Base-by-base conservation (phyloP, 1,140 invertebrate species). In the Drosophila guanche region DNA sequence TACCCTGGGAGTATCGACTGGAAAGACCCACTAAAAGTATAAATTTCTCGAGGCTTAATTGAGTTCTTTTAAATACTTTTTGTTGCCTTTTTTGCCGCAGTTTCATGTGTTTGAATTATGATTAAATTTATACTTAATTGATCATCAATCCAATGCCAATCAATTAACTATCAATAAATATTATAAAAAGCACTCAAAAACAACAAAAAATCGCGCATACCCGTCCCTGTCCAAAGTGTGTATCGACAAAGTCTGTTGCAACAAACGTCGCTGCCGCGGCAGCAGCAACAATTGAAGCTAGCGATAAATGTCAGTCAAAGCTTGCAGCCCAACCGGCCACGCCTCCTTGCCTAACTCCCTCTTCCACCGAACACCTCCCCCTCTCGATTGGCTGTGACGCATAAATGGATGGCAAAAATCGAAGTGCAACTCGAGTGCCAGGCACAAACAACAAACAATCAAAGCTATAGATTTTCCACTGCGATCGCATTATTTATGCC, bases 231-330 rank as follows among this genome's bases (percentile, higher is more conserved):
- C 33, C 7, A 27, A 52, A 3, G 16, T 25, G 68, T 54, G 56
- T 59, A 72, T 63, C 56, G 57, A 56, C 59, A 63, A 68, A 48
- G 54, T 77, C 60, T 84, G 76, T 84, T 76, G 76, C 80, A 85
- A 78, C 65, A 61, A 59, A 27, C 48, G 57, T 60, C 25, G 51
- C 23, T 43, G 53, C 51, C 47, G 47, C 62, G 25, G 61, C 67
- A 23, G 10, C 46, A 60, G 23, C 57, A 60, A 68, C 66, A 68
- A 68, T 77, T 58, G 63, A 79, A 72, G 62, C 76, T 61, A 67
- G 83, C 83, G 83, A 88, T 86, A 86, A 86, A 86, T 86, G 83
- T 88, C 83, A 86, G 83, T 86, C 83, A 88, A 86, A 71, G 62
- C 66, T 72, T 61, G 62, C 55, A 41, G 27, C 46, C 29, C 20